Evolutionary conservation across 2,797 vertebrate species (phyloP).

Genomic region (Sparus aurata): DNA sequence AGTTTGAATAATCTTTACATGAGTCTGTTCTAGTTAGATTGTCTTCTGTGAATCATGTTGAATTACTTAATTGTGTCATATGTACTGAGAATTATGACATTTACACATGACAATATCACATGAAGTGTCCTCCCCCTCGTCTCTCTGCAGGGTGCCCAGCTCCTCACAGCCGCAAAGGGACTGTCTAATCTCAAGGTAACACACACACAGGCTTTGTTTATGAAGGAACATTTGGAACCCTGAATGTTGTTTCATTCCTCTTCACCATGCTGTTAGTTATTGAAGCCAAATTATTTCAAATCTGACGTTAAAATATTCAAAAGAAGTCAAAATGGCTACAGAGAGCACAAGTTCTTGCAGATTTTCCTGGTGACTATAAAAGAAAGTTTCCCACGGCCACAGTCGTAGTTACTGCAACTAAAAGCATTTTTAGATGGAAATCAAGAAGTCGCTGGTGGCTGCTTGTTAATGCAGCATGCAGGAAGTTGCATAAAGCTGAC

Average conservation of each 20-base stretch:
- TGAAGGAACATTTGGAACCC: neutral
- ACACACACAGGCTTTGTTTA: neutral
- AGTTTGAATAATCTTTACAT: neutral
- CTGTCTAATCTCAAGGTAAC: constrained; percentile 97
- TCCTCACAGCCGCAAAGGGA: constrained; percentile 97
- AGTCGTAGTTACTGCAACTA: neutral
- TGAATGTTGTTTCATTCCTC: neutral
- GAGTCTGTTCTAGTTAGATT: neutral
- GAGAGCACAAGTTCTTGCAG: neutral
- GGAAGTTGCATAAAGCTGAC: neutral
- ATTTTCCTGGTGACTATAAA: neutral
- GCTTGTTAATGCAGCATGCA: neutral
- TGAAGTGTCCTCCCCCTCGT: neutral
- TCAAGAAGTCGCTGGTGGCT: neutral
- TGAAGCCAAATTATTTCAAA: neutral
- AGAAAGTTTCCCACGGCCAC: neutral
- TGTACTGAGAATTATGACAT: neutral
- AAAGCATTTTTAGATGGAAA: neutral
- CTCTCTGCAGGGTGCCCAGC: constrained; percentile 90
- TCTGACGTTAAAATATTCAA: neutral
- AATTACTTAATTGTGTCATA: neutral
- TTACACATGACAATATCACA: neutral
- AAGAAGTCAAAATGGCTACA: neutral
- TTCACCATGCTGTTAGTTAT: neutral
- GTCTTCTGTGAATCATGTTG: neutral